Conservation (phyloP, 2,888 invertebrate genomes). For the Aelia acuminata region DNA sequence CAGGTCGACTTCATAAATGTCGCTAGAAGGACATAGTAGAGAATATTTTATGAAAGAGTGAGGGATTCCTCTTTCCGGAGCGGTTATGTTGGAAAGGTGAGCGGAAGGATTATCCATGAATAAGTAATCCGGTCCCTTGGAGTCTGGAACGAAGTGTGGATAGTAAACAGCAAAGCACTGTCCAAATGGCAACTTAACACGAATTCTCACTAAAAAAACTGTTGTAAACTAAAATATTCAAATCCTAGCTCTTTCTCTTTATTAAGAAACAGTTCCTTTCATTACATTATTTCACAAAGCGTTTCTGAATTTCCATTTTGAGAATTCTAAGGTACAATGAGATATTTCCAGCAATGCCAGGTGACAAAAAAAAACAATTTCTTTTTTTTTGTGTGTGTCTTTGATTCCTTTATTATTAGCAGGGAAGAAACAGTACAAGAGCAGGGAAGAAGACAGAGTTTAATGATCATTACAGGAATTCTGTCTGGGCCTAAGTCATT, state of each 20-base stretch:
- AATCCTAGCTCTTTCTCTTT: neutral
- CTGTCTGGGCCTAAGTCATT: no score
- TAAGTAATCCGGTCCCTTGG: neutral
- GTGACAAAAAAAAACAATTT: no score
- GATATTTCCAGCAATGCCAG: no score
- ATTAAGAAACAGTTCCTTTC: neutral
- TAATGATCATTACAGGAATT: no score
- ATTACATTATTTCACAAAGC: neutral
- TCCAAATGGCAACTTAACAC: neutral
- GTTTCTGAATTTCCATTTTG: neutral
- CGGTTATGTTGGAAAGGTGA: neutral
- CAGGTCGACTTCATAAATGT: neutral
- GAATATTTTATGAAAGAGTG: neutral
- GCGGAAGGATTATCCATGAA: neutral
- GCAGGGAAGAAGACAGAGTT: no score
- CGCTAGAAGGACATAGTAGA: neutral
- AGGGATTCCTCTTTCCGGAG: neutral
- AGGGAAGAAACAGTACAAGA: no score
- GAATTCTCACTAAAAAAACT: neutral
- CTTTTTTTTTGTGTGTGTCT: no score
- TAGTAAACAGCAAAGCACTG: neutral
- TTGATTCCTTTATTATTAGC: no score
- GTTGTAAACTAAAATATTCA: neutral
- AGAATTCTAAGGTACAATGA: neutral
- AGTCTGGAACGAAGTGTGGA: neutral